Evolutionary conservation across 2,113 vertebrate species (phyloP).

Genomic region (Clarias magur): DNA sequence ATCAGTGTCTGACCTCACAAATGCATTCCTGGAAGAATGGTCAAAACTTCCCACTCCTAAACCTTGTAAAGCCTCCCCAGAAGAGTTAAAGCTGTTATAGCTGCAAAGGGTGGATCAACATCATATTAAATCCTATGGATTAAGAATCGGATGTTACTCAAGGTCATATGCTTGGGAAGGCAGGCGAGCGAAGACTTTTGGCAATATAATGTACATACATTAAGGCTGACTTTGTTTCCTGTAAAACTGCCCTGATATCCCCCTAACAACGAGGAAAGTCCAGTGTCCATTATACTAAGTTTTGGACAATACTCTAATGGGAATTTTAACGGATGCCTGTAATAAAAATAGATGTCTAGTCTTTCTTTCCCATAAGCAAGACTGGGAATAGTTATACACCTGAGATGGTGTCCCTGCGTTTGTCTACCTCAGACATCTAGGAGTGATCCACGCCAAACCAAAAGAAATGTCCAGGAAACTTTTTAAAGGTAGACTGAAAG

Average conservation of each 20-base stretch:
- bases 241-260: neutral
- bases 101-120: no score
- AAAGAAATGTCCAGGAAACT: neutral
- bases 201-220: neutral
- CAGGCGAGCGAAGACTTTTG: no score
- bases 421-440: conserved; percentile 20
- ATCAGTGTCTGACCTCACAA: no score
- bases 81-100: no score
- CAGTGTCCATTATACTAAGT: neutral
- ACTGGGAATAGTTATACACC: neutral
- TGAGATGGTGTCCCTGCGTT: neutral
- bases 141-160: no score
- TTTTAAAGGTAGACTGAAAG: neutral
- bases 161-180: no score
- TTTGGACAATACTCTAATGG: neutral
- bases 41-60: no score
- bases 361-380: neutral
- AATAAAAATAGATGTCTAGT: conserved; percentile 2
- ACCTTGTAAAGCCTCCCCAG: no score
- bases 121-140: no score
- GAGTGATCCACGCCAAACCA: neutral
- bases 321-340: neutral
- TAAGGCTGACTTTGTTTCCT: neutral
- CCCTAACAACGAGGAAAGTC: neutral
- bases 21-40: no score